phyloP scores from a whole-genome alignment of 1,140 invertebrate species.

The Wasmannia auropunctata region DNA sequence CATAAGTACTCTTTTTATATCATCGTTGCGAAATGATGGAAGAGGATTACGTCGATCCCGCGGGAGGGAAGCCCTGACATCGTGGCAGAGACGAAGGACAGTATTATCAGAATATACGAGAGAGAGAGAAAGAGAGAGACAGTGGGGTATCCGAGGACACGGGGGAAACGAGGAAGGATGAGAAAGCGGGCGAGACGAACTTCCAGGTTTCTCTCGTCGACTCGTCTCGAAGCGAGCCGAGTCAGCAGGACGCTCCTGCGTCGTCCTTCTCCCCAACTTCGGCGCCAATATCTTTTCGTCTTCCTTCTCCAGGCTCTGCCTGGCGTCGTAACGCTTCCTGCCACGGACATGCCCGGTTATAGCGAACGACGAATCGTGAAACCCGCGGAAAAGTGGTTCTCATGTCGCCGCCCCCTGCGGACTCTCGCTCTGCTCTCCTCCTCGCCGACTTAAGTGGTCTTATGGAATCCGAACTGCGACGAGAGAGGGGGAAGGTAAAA shows the following conservation, averaged over 20 bases:
- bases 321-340: conserved; percentile 56
- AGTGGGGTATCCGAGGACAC: background rate
- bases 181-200: conserved; percentile 35
- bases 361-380: conserved; percentile 37
- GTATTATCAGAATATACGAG: conserved; percentile 3
- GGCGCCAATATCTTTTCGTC: conserved; percentile 71
- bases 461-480: conserved; percentile 28
- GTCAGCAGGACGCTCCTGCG: conserved; percentile 67
- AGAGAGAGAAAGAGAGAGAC: no score
- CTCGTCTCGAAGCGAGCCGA: conserved; percentile 57
- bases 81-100: conserved; percentile 50
- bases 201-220: conserved; percentile 63
- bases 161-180: background rate
- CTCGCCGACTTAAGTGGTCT: conserved; percentile 57
- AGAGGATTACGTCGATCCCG: conserved; percentile 78
- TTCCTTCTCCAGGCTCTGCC: conserved; percentile 42
- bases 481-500: conserved; percentile 19
- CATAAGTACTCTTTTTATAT: conserved; percentile 78
- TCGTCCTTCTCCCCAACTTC: conserved; percentile 57
- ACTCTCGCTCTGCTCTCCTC: conserved; percentile 43
- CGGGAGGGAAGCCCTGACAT: conserved; percentile 62
- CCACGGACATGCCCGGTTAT: conserved; percentile 32
- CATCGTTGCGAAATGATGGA: conserved; percentile 77
- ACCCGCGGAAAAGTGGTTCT: conserved; percentile 34
- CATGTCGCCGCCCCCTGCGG: conserved; percentile 39